Evolutionary conservation across 2,797 vertebrate genomes (phyloP).

Genomic region (Sparidentex hasta): DNA sequence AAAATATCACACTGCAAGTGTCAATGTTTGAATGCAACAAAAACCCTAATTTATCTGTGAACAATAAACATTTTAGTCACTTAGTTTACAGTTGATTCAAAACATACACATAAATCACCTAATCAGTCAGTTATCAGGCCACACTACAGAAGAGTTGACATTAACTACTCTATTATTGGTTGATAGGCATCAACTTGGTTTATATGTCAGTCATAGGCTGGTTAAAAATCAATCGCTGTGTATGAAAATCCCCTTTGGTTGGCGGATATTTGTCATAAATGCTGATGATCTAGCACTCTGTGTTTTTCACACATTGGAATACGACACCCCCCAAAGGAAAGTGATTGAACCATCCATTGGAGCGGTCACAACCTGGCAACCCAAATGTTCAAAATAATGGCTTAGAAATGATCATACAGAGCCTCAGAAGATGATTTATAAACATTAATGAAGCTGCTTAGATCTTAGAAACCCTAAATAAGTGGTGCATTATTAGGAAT

Average conservation of each 20-base stretch:
- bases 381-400: too few species aligned
- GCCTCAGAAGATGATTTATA: neutral
- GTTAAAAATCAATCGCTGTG: neutral
- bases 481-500: neutral
- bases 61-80: neutral
- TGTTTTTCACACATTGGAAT: too few species aligned
- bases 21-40: too few species aligned
- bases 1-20: too few species aligned
- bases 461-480: neutral
- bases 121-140: neutral
- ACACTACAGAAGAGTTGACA: too few species aligned
- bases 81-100: neutral
- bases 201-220: neutral
- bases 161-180: too few species aligned
- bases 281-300: neutral
- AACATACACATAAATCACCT: neutral
- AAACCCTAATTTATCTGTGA: neutral
- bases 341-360: too few species aligned
- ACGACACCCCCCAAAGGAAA: too few species aligned
- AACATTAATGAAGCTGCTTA: slow-evolving; percentile 7
- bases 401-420: too few species aligned
- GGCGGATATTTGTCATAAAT: slow-evolving; percentile 1
- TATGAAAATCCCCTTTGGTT: neutral
- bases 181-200: neutral
- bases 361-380: too few species aligned